Evolutionary conservation across 1,140 invertebrate genomes (phyloP).

Genomic region (Leptinotarsa lineolata): DNA sequence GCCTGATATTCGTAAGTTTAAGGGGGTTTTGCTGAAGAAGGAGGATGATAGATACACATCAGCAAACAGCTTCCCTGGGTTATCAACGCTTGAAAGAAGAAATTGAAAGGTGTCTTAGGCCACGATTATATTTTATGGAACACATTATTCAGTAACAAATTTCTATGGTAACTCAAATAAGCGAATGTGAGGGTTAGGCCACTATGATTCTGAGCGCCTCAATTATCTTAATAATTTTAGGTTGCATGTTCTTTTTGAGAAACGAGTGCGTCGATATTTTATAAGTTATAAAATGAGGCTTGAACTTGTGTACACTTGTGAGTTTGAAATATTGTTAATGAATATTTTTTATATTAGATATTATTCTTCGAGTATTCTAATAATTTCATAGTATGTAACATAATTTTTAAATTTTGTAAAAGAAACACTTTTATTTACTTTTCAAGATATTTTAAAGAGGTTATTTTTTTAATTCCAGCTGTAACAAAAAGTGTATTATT

Average conservation of each 20-base stretch:
- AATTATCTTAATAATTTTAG: too few species aligned
- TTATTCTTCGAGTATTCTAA: constrained; percentile 10
- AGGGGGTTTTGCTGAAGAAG: too few species aligned
- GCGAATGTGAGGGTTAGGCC: too few species aligned
- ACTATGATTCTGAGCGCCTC: too few species aligned
- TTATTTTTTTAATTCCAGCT: constrained; percentile 31
- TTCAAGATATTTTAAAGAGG: constrained; percentile 19
- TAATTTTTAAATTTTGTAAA: constrained; percentile 13
- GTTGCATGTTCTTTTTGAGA: neutral
- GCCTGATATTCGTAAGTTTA: too few species aligned
- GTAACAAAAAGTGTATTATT: constrained; percentile 16
- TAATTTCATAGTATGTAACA: constrained; percentile 2
- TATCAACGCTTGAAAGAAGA: too few species aligned
- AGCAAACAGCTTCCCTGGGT: too few species aligned
- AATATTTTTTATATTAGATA: constrained; percentile 8
- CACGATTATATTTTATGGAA: too few species aligned
- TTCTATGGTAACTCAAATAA: too few species aligned
- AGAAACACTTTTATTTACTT: constrained; percentile 21
- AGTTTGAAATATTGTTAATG: constrained; percentile 20
- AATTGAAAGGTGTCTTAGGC: too few species aligned
- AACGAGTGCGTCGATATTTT: neutral
- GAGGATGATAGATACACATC: too few species aligned
- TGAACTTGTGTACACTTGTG: constrained; percentile 14
- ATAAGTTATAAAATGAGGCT: constrained; percentile 1
- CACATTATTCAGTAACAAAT: too few species aligned